Conservation (phyloP, 2,888 invertebrate species). For the Euzetes globulus region DNA sequence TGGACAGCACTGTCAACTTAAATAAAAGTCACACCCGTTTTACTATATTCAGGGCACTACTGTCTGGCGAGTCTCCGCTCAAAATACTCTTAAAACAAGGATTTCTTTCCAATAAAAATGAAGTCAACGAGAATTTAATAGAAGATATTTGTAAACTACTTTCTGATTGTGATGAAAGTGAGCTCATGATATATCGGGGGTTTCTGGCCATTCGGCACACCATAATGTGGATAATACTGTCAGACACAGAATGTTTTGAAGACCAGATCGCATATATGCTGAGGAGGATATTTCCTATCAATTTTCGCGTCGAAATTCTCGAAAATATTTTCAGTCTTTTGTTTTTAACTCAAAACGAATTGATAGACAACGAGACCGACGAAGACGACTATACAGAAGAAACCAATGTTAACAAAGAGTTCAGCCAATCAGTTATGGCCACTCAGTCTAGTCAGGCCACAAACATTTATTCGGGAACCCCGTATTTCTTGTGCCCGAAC, state of each 20-base stretch:
- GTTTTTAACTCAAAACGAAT: conserved; percentile 59
- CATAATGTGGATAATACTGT: conserved; percentile 27
- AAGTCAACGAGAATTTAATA: not conserved
- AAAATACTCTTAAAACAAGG: conserved; percentile 30
- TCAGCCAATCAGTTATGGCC: not conserved
- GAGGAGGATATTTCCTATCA: conserved; percentile 38
- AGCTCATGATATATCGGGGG: conserved; percentile 33
- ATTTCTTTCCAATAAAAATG: conserved; percentile 21
- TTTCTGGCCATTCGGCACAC: conserved; percentile 21
- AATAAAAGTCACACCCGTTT: conserved; percentile 35
- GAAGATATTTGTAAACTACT: conserved; percentile 30
- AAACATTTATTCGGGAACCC: not conserved
- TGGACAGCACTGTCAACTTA: conserved; percentile 37
- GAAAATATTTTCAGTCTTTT: conserved; percentile 66
- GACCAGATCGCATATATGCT: conserved; percentile 31
- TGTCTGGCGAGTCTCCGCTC: conserved; percentile 30
- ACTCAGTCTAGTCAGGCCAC: not conserved
- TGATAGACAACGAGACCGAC: conserved; percentile 48
- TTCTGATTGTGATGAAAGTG: conserved; percentile 9
- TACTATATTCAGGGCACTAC: conserved; percentile 9
- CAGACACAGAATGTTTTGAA: conserved; percentile 12
- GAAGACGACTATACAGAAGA: conserved; percentile 34
- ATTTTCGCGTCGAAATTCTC: conserved; percentile 54
- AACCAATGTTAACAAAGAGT: conserved; percentile 3
- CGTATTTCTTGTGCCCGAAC: conserved; percentile 34